phyloP scores from a whole-genome alignment of 2,797 vertebrate genomes.

The Fringilla coelebs region DNA sequence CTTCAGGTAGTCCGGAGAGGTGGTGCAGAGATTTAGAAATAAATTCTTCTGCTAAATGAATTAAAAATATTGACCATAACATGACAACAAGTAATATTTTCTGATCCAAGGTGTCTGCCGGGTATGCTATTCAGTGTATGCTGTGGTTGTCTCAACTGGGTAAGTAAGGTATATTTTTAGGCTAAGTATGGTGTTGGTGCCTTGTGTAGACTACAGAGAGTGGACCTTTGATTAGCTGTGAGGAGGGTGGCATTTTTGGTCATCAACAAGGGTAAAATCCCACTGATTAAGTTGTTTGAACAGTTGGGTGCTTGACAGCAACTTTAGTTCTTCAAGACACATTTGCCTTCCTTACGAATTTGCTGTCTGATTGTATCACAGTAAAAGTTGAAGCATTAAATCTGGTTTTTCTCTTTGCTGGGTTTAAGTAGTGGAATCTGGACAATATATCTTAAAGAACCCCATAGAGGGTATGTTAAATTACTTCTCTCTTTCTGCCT shows the following conservation, averaged over 20 bases:
- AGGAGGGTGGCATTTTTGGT: neutral
- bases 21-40: neutral
- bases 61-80: neutral
- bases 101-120: neutral
- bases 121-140: neutral
- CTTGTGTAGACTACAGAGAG: neutral
- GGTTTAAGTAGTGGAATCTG: neutral
- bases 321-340: neutral
- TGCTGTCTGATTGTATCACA: neutral
- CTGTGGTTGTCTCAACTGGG: neutral
- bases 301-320: neutral
- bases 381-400: neutral
- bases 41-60: neutral
- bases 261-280: neutral
- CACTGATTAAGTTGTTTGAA: neutral
- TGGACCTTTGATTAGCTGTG: neutral
- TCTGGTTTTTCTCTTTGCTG: neutral
- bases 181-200: neutral
- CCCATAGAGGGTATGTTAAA: neutral
- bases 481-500: neutral
- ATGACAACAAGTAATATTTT: neutral
- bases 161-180: neutral
- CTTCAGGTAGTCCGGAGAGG: neutral
- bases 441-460: neutral
- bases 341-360: neutral